A percentile compares a stretch with the other conserved stretches of the same genome.
Evolutionary conservation across 2,888 invertebrate species (phyloP).

Genomic region (Prosopocoilus inquinatus): DNA sequence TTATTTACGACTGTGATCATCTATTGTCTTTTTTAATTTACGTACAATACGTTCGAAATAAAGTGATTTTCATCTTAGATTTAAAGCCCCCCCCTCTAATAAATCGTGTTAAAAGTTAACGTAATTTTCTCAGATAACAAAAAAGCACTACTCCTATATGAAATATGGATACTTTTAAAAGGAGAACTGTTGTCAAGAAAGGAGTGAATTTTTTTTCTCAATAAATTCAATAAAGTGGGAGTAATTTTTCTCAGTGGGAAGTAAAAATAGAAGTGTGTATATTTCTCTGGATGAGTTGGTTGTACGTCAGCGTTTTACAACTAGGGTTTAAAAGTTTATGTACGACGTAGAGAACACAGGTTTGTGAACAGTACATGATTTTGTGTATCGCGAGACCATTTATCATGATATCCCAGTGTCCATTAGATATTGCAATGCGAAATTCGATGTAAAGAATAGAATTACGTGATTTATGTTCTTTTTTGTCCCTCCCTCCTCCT

Average conservation of each 20-base stretch:
- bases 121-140: no score
- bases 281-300: neutral
- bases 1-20: no score
- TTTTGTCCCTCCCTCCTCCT: no score
- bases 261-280: conserved; percentile 3
- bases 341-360: neutral
- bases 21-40: no score
- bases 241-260: neutral
- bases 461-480: conserved; percentile 28
- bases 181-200: no score
- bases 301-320: neutral
- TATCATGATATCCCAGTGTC: conserved; percentile 30
- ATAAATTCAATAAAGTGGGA: neutral
- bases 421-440: conserved; percentile 29
- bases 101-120: no score
- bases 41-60: no score
- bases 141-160: no score
- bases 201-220: neutral
- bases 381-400: conserved; percentile 28
- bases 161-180: no score
- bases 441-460: conserved; percentile 28
- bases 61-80: no score
- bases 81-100: no score
- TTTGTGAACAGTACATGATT: conserved; percentile 24
- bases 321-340: neutral